Base-by-base conservation (phyloP, 2,888 invertebrate genomes). In the Polydesmus complanatus region DNA sequence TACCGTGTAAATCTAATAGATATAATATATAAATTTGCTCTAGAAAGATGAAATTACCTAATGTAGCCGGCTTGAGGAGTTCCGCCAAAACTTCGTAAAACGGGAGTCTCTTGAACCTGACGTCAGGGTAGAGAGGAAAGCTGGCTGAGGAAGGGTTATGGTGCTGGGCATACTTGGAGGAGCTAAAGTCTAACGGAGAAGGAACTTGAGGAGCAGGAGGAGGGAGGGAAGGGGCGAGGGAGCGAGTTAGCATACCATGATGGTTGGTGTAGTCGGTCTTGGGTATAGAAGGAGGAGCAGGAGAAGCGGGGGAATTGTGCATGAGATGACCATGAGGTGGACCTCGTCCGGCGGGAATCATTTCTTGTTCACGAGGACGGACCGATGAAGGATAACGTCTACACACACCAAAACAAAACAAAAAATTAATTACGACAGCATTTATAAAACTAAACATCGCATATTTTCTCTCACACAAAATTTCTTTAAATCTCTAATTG, bases 31-130 rank as follows among this genome's bases (percentile, higher is more conserved):
- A 55, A 55, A 27, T 11, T 18, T 8, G 25, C 14, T 19, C 26
- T 23, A 61, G 22, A 59, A 27, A 27, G 25, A n/a, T 54, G n/a
- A 25, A 59, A 73, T 70, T 70, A 78, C 78, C 72, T 71, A 95
- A 80, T 62, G 88, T 88, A 23, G 91, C 89, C 0, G 95, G 93
- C 75, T 91, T 91, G 69, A 95, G 78, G 53, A 96, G 78, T 71
- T 92, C 91, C 1, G 83, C 86, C 61, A 90, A 73, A 64, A 89
- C 81, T 74, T 95, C 94, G 74, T 88, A 96, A 76, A 96, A 96
- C 1, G 96, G 94, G 58, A 96, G 77, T 69, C 84, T 84, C 72
- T 90, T 92, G 68, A 95, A 83, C 70, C 84, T 83, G n/a, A 96
- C 92, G 74, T 95, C 93, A 0, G 94, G 93, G 73, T 92, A 89